A percentile compares a stretch with the other conserved stretches of the same genome.
Conservation (phyloP, 2,113 vertebrate species). For the Atractosteus spatula region DNA sequence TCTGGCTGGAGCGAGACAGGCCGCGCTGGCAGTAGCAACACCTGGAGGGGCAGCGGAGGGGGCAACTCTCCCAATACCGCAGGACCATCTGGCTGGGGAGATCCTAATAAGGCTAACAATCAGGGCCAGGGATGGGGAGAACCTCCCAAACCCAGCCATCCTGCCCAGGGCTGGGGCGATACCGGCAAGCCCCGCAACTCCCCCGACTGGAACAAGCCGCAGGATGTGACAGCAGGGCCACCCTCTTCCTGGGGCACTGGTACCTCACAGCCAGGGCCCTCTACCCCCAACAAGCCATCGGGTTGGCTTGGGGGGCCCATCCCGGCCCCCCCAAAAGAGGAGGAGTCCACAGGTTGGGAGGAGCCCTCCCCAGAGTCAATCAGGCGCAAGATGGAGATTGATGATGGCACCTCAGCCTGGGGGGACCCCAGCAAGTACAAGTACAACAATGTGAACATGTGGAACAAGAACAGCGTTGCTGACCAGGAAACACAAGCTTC, state of each 20-base stretch:
- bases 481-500: constrained; percentile 76
- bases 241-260: constrained; percentile 67
- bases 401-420: constrained; percentile 96
- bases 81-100: constrained; percentile 72
- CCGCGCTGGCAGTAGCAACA: constrained; percentile 71
- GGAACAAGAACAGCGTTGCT: constrained; percentile 81
- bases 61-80: constrained; percentile 68
- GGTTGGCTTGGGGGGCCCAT: constrained; percentile 89
- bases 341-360: constrained; percentile 89
- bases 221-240: constrained; percentile 55
- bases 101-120: constrained; percentile 65
- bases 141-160: constrained; percentile 61
- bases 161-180: constrained; percentile 71
- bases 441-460: constrained; percentile 86
- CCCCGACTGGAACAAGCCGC: constrained; percentile 86
- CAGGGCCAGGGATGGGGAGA: constrained; percentile 80
- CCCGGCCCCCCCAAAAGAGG: constrained; percentile 77
- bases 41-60: constrained; percentile 75
- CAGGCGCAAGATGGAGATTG: constrained; percentile 91
- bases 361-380: constrained; percentile 94
- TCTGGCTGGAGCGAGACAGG: constrained; percentile 85
- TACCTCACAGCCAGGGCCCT: constrained; percentile 23
- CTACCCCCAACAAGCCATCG: constrained; percentile 54
- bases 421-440: constrained; percentile 87
- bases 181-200: constrained; percentile 58